Base-by-base conservation (phyloP, 2,113 vertebrate genomes). In the Cygnus atratus region DNA sequence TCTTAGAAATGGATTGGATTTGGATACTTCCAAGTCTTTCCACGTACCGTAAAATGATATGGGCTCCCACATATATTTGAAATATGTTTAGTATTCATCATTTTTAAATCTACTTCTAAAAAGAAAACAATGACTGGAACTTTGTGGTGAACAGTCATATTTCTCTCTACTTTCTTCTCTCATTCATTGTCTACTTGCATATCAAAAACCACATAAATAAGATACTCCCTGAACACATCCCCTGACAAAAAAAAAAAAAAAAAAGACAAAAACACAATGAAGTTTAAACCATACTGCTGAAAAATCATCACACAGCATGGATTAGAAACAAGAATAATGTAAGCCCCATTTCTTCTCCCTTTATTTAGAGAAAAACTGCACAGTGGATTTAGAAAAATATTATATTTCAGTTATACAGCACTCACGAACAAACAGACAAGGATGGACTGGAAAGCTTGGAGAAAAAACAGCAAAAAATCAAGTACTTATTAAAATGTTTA, bases 31-130 rank as follows among this genome's bases (percentile, higher is more conserved):
- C 44, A 54, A 37, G 24, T 35, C 61, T 79, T 22, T 6, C 15
- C 17, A n/a, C 13, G 13, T 24, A 16, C 16, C n/a, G 6, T 37
- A 55, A 81, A 75, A 88, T 52, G 0, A 55, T 67, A 43, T 8
- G 4, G 33, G 78, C 58, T 48, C 6, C 11, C 11, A n/a, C 31
- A 62, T 71, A 24, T 20, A 88, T 74, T 86, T 39, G 58, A 75
- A 77, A 29, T 11, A 29, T 0, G 0, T 55, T 13, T 13, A 66
- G 11, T 20, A 13, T 73, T 65, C n/a, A 46, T 8, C 4, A 2
- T 39, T 81, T 63, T 71, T 19, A 87, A 61, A 19, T 68, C 33
- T 57, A 5, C 10, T 85, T 93, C 85, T 46, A 26, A 76, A 94
- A 80, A 1, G 0, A 77, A 48, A 66, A 43, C 6, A 50, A 54